Conservation (phyloP, 92 coral and sea anemone genomes). For the Palythoa caribaeorum region DNA sequence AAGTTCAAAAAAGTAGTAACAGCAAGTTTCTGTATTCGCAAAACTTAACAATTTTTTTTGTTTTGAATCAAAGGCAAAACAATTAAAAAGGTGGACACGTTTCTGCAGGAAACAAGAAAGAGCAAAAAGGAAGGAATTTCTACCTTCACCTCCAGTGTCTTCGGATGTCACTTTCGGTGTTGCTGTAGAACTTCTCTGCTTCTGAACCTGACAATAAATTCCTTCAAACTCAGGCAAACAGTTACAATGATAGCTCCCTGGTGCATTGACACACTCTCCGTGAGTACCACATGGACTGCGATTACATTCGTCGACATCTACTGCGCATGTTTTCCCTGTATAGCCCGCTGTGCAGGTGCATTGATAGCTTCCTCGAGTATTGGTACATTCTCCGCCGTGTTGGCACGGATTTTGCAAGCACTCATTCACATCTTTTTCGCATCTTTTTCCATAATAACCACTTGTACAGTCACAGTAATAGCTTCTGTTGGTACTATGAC, state of each 20-base stretch:
- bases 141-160: not conserved
- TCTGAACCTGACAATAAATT: not conserved
- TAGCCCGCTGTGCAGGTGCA: slow-evolving; percentile 21
- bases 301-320: slow-evolving; percentile 15
- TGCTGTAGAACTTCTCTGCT: not conserved
- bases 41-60: no score
- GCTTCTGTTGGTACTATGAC: not conserved
- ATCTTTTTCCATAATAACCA: not conserved
- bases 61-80: no score
- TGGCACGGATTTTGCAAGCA: slow-evolving; percentile 21
- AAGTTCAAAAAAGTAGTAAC: no score
- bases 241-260: not conserved
- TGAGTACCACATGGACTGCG: not conserved
- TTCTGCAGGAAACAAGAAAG: not conserved
- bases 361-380: not conserved
- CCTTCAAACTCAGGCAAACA: slow-evolving; percentile 8
- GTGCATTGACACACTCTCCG: slow-evolving; percentile 11
- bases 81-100: not conserved
- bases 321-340: slow-evolving; percentile 18
- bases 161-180: not conserved
- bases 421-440: not conserved
- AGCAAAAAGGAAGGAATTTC: not conserved
- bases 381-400: not conserved
- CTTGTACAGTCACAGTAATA: not conserved
- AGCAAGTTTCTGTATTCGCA: no score